Base-by-base conservation (phyloP, 2,888 invertebrate species). In the Eupeodes latifasciatus region DNA sequence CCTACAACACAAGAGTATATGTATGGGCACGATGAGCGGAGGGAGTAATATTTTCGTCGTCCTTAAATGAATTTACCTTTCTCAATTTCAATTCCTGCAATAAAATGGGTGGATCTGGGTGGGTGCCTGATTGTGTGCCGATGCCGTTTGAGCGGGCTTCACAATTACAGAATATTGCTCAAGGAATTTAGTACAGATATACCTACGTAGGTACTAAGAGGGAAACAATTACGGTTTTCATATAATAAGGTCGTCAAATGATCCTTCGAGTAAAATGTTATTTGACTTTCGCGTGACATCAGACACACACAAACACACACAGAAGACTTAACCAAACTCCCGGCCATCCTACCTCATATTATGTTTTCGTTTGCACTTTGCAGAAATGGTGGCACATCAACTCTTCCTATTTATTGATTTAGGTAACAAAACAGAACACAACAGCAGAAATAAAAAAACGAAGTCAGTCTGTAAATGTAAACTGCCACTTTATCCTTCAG, bases 261-360 rank as follows among this genome's bases (percentile, higher is more conserved):
- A 27, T 27, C 27, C 27, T 59, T 27, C 57, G 27, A 34, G 57
- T 81, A 80, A 81, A 84, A 81, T 16, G 84, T 87, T 87, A 88
- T 88, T 88, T 81, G 78, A 81, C 67, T 85, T 88, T 88, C 88
- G 88, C 88, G 88, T 88, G 88, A 88, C 85, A 40, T 40, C 40
- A 27, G 27, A 27, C 6, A 40, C 40, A 40, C 6, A 40, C 5
- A 71, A 4, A 40, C 6, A 40, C 40, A 40, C 6, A 40, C 5
- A 71, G 19, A 59, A n/a, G 61, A 59, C 2, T 27, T 27, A 80
- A 64, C 64, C 51, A 9, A 40, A 40, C 40, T 40, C 40, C 40
- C 5, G 9, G 40, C 40, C 40, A 40, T 5, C 40, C 40, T 9
- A 40, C 6, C 40, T 40, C 5, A 5, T 5, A 34, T 47, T n/a